Evolutionary conservation across 2,888 invertebrate genomes (phyloP), one percentile per base, ranked within the genome.

Genomic region (Cantharis lateralis): DNA sequence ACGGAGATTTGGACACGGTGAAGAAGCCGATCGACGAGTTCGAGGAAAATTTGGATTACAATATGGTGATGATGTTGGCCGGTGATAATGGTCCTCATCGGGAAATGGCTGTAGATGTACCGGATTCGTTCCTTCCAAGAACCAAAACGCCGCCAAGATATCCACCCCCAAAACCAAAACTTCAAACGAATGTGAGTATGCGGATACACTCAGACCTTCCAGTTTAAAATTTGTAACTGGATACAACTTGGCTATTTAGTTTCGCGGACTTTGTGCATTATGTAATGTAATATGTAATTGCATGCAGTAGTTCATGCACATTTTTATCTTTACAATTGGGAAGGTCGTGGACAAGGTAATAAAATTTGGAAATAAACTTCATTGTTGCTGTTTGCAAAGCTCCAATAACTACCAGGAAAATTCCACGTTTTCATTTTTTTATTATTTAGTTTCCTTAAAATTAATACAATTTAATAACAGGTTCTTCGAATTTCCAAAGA

Each of bases 41-140:
- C 84, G 91, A 92, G 88, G 88, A 87, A 80, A 85, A 88, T 82
- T 88, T 89, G 81, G 93, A 93, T 87, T 91, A 92, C 89, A 93
- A 93, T 90, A 93, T 94, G 93, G 92, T 93, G 90, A 93, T 93
- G 90, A 93, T 94, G 93, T 91, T 94, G 94, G 96, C 98, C 88
- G 97, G 97, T 89, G 98, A 96, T 88, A 94, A 86, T 80, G 95
- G 95, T 89, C 96, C 96, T 86, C 98, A 98, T 91, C 94, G 98
- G 88, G 98, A 98, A 93, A 97, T 98, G 96, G 97, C 98, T 88
- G 98, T 98, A 89, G 98, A 98, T 90, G 98, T 98, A 85, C 98
- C 98, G 86, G 97, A 97, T 88, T 95, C 94, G 85, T 97, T 97
- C 91, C 93, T 96, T 86, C 96, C 95, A 82, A 91, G 95, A 85